Conservation (phyloP, 2,888 invertebrate species). For the Orgyia antiqua region DNA sequence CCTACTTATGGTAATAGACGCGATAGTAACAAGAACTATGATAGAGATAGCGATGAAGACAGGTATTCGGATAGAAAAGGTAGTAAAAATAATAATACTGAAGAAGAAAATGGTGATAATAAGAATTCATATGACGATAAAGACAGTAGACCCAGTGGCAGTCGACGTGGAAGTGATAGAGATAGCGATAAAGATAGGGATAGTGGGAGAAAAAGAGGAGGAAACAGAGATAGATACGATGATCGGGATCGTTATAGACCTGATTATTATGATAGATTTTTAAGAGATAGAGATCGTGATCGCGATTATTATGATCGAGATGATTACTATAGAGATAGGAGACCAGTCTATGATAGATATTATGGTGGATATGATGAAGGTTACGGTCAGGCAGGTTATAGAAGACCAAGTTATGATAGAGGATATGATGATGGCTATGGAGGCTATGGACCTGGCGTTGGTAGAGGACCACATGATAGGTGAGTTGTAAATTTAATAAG, state of each 20-base stretch:
- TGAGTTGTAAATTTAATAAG: slow-evolving; percentile 24
- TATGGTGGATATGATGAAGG: slow-evolving; percentile 42
- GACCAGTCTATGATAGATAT: slow-evolving; percentile 53
- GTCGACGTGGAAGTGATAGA: slow-evolving; percentile 40
- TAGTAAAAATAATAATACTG: slow-evolving; percentile 49
- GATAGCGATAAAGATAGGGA: slow-evolving; percentile 47
- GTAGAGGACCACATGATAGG: slow-evolving; percentile 72
- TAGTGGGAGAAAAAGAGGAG: slow-evolving; percentile 26
- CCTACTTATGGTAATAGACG: slow-evolving; percentile 55
- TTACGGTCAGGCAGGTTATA: slow-evolving; percentile 43
- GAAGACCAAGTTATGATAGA: slow-evolving; percentile 48
- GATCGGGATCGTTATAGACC: slow-evolving; percentile 64
- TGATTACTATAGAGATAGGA: slow-evolving; percentile 47
- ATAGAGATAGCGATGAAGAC: slow-evolving; percentile 36
- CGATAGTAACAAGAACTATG: slow-evolving; percentile 45
- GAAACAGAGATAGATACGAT: slow-evolving; percentile 39
- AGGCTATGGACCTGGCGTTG: slow-evolving; percentile 48
- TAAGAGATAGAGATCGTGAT: slow-evolving; percentile 59
- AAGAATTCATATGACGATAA: slow-evolving; percentile 47
- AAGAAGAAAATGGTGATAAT: slow-evolving; percentile 51
- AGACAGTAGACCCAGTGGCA: slow-evolving; percentile 35
- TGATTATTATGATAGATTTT: slow-evolving; percentile 62
- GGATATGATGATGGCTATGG: slow-evolving; percentile 55
- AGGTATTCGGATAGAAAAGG: slow-evolving; percentile 41
- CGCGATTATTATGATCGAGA: slow-evolving; percentile 47